Conservation (phyloP, 2,888 invertebrate species). For the Synergus itoensis region DNA sequence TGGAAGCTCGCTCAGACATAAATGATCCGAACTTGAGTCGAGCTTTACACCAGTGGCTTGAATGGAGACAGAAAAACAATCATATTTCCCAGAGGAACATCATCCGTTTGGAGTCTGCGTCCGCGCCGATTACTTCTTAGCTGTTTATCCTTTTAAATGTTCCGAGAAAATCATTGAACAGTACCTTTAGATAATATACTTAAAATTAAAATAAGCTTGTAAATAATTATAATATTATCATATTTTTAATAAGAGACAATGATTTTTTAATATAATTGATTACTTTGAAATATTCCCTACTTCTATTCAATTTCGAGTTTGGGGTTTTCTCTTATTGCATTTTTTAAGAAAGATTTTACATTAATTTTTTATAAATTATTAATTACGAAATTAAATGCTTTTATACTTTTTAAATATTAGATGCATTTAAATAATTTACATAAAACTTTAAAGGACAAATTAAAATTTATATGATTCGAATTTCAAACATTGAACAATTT, state of each 20-base stretch:
- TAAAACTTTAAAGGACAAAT: no score
- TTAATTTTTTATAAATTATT: neutral
- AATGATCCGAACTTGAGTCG: slow-evolving; percentile 79
- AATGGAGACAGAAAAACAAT: slow-evolving; percentile 82
- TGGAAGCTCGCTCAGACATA: slow-evolving; percentile 86
- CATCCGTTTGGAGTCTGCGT: slow-evolving; percentile 74
- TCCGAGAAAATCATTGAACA: neutral
- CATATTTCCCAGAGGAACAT: slow-evolving; percentile 67
- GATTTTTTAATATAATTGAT: neutral
- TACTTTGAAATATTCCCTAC: neutral
- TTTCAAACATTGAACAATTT: no score
- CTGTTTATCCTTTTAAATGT: slow-evolving; percentile 53
- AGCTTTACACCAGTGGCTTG: slow-evolving; percentile 86
- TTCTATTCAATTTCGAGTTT: neutral
- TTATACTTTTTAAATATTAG: no score
- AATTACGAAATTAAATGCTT: no score
- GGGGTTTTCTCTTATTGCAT: neutral
- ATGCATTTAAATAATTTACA: no score
- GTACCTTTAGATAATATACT: neutral
- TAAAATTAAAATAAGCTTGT: neutral
- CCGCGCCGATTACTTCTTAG: slow-evolving; percentile 68
- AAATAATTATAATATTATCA: neutral
- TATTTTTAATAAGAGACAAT: neutral
- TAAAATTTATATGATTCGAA: no score
- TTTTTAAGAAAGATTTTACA: neutral